Conservation (phyloP, 2,888 invertebrate species). For the Seladonia tumulorum region DNA sequence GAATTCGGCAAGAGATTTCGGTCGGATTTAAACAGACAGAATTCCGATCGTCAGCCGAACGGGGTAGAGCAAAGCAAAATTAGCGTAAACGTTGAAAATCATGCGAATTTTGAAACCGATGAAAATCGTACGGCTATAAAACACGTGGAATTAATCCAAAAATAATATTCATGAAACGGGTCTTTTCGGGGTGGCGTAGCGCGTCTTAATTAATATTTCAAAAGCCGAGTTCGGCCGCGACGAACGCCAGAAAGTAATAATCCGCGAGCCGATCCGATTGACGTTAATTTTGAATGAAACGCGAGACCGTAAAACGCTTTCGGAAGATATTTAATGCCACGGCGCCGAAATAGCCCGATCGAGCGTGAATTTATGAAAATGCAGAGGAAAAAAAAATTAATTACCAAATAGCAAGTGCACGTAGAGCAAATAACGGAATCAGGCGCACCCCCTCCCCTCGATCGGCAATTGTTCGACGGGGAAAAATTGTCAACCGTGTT, state of each 20-base stretch:
- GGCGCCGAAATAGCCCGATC: background rate
- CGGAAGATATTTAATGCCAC: background rate
- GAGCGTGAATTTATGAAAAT: background rate
- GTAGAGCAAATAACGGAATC: conserved; percentile 13
- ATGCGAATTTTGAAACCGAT: background rate
- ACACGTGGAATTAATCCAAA: no score
- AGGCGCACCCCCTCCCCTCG: background rate
- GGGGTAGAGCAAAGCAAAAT: background rate
- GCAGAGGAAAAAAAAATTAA: background rate
- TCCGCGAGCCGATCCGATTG: background rate
- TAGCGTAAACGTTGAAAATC: conserved; percentile 6
- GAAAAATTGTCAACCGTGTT: conserved; percentile 21
- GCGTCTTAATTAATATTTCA: conserved; percentile 27
- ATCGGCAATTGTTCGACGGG: background rate
- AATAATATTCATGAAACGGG: no score
- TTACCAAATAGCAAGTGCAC: no score
- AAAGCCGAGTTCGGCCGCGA: conserved; percentile 8
- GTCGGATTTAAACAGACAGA: background rate
- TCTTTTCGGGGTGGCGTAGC: background rate
- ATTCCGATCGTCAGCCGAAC: background rate
- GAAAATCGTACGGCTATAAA: background rate
- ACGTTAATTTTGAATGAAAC: conserved; percentile 1
- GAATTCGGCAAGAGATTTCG: background rate
- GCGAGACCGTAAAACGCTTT: background rate
- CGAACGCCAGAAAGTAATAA: background rate